phyloP scores from a whole-genome alignment of 2,888 invertebrate species.

The Melipona beecheii region DNA sequence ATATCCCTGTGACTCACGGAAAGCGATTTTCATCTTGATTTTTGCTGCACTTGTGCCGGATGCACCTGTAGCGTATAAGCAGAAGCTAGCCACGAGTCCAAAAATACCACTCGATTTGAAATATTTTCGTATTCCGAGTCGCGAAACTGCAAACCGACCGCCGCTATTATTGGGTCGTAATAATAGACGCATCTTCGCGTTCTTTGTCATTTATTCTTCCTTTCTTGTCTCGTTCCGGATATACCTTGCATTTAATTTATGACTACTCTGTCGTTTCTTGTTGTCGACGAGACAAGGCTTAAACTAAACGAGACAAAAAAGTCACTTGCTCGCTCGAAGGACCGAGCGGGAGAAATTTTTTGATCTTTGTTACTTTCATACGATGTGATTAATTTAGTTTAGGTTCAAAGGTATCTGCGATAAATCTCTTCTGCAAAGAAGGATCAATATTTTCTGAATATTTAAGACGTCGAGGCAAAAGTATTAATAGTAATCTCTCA shows the following conservation, averaged over 20 bases:
- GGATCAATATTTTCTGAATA: too few species aligned
- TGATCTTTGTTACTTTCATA: neutral
- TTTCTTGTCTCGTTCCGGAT: neutral
- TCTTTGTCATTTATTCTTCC: neutral
- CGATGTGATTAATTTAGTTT: neutral
- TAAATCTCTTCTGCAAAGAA: too few species aligned
- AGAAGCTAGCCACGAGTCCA: conserved; percentile 44
- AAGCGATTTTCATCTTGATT: conserved; percentile 27
- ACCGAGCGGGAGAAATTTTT: neutral
- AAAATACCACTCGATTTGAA: conserved; percentile 54
- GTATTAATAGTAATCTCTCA: neutral
- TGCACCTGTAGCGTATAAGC: conserved; percentile 50
- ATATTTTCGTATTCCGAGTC: conserved; percentile 48
- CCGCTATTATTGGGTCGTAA: conserved; percentile 46
- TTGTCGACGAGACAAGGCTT: neutral
- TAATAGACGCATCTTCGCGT: conserved; percentile 21
- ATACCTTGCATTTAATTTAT: neutral
- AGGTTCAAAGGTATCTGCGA: neutral
- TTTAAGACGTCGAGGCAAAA: neutral
- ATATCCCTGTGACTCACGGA: conserved; percentile 27
- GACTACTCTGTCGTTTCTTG: neutral
- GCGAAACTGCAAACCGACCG: conserved; percentile 43
- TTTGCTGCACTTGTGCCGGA: conserved; percentile 38
- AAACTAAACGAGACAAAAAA: neutral
- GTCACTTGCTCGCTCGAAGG: neutral